These are phyloP conservation scores for Tanypteryx hageni DNA, from an alignment of 2,888 invertebrate species.

Conservation along the genomic window DNA sequence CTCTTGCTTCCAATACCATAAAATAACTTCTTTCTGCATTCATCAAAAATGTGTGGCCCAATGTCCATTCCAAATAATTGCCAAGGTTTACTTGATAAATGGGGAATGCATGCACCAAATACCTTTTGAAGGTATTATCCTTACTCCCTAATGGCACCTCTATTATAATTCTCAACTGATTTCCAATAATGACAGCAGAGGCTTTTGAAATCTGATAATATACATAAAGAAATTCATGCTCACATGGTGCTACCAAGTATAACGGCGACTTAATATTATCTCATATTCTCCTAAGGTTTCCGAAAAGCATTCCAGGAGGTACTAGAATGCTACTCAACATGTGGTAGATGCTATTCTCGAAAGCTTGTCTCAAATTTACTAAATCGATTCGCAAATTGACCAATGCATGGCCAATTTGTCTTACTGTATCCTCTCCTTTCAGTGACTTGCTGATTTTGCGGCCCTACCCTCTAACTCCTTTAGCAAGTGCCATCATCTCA, in stretches of 20 bases:
- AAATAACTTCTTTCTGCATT: too few relatives aligned
- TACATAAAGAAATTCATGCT: not conserved
- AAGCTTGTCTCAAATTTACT: not conserved
- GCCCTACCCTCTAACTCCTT: not conserved
- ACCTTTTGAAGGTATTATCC: too few relatives aligned
- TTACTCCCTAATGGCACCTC: too few relatives aligned
- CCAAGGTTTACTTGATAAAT: too few relatives aligned
- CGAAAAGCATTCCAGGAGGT: not conserved
- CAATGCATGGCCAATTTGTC: not conserved
- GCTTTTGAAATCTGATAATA: not conserved
- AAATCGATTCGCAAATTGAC: not conserved
- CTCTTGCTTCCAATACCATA: too few relatives aligned
- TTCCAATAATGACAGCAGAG: not conserved
- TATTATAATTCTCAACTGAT: not conserved
- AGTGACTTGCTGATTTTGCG: not conserved
- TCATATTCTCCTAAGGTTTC: not conserved
- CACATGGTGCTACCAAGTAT: not conserved
- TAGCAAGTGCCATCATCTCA: not conserved
- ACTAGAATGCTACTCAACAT: not conserved
- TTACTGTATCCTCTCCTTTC: not conserved
- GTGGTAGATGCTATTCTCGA: not conserved
- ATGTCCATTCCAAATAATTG: too few relatives aligned
- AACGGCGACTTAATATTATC: conserved; percentile 7
- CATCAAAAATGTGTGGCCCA: too few relatives aligned
- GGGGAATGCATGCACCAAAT: too few relatives aligned